Percentiles rank a stretch among this genome's conserved stretches.
Conservation (phyloP, 2,113 vertebrate genomes). For the Tachycineta bicolor region DNA sequence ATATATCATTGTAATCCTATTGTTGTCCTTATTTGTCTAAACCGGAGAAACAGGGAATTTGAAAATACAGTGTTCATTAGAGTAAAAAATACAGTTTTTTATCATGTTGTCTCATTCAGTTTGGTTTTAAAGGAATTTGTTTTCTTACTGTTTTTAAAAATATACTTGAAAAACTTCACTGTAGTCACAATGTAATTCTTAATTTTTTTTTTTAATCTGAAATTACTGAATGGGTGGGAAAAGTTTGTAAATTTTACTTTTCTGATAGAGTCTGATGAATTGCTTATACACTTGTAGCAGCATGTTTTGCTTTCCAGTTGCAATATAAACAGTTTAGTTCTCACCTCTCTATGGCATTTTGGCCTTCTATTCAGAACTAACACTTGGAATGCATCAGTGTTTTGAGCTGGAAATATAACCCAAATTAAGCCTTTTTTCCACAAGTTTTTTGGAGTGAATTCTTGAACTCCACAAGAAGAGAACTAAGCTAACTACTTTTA, state of each 20-base stretch:
- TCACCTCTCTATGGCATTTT: background rate
- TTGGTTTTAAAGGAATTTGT: background rate
- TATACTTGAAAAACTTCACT: background rate
- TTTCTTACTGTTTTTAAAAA: background rate
- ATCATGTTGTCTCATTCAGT: background rate
- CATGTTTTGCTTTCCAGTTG: background rate
- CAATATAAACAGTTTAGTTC: background rate
- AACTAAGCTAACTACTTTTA: background rate
- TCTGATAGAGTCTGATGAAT: background rate
- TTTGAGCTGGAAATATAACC: background rate
- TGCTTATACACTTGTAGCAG: background rate
- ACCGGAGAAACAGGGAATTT: background rate
- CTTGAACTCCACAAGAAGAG: background rate
- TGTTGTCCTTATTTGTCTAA: background rate
- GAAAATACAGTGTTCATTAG: background rate
- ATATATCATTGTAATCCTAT: background rate
- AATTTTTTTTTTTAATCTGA: background rate
- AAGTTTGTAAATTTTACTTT: background rate
- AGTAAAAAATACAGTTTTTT: background rate
- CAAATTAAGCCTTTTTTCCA: background rate
- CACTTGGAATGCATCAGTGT: accelerated
- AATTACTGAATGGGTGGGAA: background rate
- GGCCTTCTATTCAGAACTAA: background rate
- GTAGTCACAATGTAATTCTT: background rate
- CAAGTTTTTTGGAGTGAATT: background rate